These are phyloP conservation scores for Epizoanthus scotinus DNA, from an alignment of 92 coral and sea anemone species.

Conservation along the genomic window DNA sequence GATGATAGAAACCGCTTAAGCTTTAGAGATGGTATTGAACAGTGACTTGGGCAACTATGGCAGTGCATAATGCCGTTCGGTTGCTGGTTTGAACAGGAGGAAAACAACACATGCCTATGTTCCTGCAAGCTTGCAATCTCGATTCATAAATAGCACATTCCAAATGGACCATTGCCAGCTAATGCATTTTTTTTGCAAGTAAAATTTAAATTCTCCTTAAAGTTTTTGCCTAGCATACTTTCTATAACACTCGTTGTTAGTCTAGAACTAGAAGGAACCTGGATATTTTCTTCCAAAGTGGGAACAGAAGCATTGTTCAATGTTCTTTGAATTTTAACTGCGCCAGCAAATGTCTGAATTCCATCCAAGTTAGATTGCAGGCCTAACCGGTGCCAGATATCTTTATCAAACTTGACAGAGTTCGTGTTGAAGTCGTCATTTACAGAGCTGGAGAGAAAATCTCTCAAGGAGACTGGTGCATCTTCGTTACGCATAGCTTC, in stretches of 20 bases:
- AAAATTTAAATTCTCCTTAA: constrained; percentile 66
- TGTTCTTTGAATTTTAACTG: constrained; percentile 56
- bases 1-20: constrained; percentile 14
- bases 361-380: constrained; percentile 54
- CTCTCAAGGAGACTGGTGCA: constrained; percentile 57
- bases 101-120: constrained; percentile 5
- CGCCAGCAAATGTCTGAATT: constrained; percentile 69
- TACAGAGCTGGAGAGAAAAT: constrained; percentile 26
- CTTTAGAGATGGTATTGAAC: constrained; percentile 18
- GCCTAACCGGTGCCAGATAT: constrained; percentile 57
- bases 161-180: constrained; percentile 75
- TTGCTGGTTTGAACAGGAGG: constrained; percentile 20
- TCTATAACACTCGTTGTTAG: constrained; percentile 53
- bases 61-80: constrained; percentile 20
- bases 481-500: constrained; percentile 74
- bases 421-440: constrained; percentile 7
- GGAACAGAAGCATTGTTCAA: constrained; percentile 24
- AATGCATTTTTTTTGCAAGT: constrained; percentile 78
- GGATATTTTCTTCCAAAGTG: constrained; percentile 37
- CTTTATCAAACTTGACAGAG: constrained; percentile 47
- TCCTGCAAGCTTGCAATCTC: constrained; percentile 34
- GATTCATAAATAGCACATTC: constrained; percentile 74
- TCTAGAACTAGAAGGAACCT: constrained; percentile 39
- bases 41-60: constrained; percentile 12
- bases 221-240: constrained; percentile 72